Conservation (phyloP, 2,113 vertebrate genomes). For the Solea senegalensis region DNA sequence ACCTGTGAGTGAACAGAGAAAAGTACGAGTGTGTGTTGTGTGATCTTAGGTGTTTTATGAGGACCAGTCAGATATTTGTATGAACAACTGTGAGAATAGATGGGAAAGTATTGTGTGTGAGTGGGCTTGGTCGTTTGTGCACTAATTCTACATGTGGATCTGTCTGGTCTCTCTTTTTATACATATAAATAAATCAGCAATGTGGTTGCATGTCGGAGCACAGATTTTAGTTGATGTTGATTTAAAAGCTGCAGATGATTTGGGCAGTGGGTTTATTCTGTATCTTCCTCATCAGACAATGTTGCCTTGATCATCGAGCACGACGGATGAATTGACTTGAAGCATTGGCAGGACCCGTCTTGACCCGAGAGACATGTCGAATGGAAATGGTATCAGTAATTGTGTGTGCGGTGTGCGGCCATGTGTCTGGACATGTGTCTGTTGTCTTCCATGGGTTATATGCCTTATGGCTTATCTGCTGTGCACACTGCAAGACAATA, state of each 20-base stretch:
- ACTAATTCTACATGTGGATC: constrained; percentile 53
- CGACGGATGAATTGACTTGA: constrained; percentile 45
- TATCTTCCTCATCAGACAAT: constrained; percentile 53
- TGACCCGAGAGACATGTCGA: constrained; percentile 41
- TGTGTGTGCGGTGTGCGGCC: constrained; percentile 1
- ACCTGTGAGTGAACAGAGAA: constrained; percentile 40
- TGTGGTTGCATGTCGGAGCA: constrained; percentile 52
- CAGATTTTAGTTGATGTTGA: constrained; percentile 63
- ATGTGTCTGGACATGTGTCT: constrained; percentile 1
- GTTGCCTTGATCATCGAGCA: constrained; percentile 57
- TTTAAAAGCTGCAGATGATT: constrained; percentile 66
- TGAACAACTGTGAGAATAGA: not conserved
- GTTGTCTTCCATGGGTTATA: constrained; percentile 5
- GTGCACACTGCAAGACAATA: constrained; percentile 15
- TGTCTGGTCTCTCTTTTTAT: constrained; percentile 56
- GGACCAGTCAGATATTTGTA: constrained; percentile 1
- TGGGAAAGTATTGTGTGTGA: not conserved
- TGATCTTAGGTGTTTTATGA: constrained; percentile 17
- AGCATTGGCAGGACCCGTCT: constrained; percentile 17
- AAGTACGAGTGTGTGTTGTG: constrained; percentile 4
- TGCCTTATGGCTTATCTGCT: constrained; percentile 20
- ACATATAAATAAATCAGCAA: constrained; percentile 62
- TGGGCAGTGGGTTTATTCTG: constrained; percentile 54
- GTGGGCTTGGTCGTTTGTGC: constrained; percentile 5
- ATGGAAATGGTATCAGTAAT: constrained; percentile 3